A percentile compares a stretch with the other conserved stretches of the same genome.
Conservation (phyloP, 2,797 vertebrate genomes). For the Semaprochilodus insignis region DNA sequence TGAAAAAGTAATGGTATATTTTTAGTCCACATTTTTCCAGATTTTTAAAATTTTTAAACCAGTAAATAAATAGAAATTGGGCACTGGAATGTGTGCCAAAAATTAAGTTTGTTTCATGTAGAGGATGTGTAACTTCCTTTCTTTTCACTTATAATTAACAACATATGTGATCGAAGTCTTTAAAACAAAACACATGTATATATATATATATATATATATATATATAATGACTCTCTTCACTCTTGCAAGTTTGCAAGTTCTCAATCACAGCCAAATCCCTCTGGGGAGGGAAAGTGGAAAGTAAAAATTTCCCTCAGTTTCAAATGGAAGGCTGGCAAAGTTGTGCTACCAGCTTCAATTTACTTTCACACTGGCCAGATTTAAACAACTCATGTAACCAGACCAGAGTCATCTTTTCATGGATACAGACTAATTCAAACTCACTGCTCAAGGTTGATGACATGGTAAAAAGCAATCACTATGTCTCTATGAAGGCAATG, state of each 20-base stretch:
- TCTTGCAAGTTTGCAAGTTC: not conserved
- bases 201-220: too few species aligned
- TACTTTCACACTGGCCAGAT: constrained; percentile 3
- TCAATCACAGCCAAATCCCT: constrained; percentile 4
- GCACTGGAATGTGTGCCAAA: too few species aligned
- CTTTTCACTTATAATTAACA: too few species aligned
- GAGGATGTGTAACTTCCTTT: too few species aligned
- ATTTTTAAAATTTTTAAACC: too few species aligned
- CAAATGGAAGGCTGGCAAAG: not conserved
- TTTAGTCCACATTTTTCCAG: too few species aligned
- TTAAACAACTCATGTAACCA: constrained; percentile 13
- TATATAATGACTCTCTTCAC: not conserved
- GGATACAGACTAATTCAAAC: constrained; percentile 26
- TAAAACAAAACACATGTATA: too few species aligned
- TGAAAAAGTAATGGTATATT: too few species aligned
- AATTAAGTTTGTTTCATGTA: too few species aligned
- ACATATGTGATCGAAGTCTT: too few species aligned
- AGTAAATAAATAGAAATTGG: too few species aligned
- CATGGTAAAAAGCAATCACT: constrained; percentile 26
- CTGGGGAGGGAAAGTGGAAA: not conserved
- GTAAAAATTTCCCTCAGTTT: not conserved
- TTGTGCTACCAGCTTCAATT: not conserved
- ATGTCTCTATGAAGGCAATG: constrained; percentile 8
- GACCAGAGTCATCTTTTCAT: constrained; percentile 11
- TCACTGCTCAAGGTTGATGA: constrained; percentile 15